Evolutionary conservation across 2,888 invertebrate species (phyloP), one percentile per base, ranked within the genome.

Genomic region (Rapana venosa): DNA sequence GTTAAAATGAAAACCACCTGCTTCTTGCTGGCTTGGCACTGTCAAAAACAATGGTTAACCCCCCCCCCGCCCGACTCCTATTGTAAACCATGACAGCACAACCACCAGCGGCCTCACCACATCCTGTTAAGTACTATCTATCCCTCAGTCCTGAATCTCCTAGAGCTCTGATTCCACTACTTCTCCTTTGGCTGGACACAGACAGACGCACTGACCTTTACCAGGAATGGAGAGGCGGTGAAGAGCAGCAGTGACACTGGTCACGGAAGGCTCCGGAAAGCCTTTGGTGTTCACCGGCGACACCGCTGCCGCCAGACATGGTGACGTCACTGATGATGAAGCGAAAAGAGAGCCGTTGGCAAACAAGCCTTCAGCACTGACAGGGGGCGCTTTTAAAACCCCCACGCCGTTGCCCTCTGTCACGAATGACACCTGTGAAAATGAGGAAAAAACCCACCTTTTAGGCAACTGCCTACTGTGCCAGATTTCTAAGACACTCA

Each of bases 331-430:
- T 79, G 90, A 90, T 79, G 88, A 88, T 74, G 87, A 74, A 77
- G 90, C 84, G 84, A 90, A 56, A 81, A 74, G 81, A 77, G 86
- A 84, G 92, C 90, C 90, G 91, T 92, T 92, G 92, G 93, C 91
- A 92, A 93, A 93, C 92, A 93, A 92, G 93, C 93, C 93, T 93
- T 94, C 95, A 94, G 94, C 94, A 94, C 93, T 94, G 96, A 97
- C 97, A 97, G 97, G 97, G 97, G 97, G 97, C 97, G 97, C 97
- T 97, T 97, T 97, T 96, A 96, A 96, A 97, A 97, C 97, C 97
- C 97, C 97, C 97, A 97, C 97, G 97, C 97, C 97, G 97, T 97
- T 97, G 97, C 97, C 97, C 97, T 97, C 97, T 97, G 97, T 97
- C 97, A 97, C 97, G 96, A 95, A 95, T 95, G 96, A 96, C 94